A percentile compares a stretch with the other conserved stretches of the same genome.
Conservation (phyloP, 2,797 vertebrate species). For the Phaenicophaeus curvirostris region DNA sequence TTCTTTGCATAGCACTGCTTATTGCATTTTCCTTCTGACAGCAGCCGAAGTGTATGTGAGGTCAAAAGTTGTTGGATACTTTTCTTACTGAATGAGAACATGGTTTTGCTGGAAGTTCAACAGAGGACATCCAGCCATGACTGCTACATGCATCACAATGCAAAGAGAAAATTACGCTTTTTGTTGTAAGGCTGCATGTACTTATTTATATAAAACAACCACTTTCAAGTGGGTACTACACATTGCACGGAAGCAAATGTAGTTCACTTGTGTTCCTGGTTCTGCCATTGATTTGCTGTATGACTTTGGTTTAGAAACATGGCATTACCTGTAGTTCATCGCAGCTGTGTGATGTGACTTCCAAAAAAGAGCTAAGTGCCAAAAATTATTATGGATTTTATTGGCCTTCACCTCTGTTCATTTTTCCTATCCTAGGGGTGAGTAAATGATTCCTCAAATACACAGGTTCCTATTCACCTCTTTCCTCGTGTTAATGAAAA, state of each 20-base stretch:
- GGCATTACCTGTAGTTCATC: conserved; percentile 6
- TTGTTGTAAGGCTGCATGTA: not conserved
- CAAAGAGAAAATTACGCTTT: not conserved
- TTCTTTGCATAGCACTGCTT: conserved; percentile 23
- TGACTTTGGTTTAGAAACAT: not conserved
- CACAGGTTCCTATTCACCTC: not conserved
- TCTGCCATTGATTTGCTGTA: not conserved
- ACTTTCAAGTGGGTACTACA: not conserved
- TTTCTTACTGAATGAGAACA: not conserved
- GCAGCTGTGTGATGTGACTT: conserved; percentile 26
- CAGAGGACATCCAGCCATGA: not conserved
- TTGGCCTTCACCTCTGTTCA: conserved; percentile 18
- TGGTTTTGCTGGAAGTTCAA: conserved; percentile 7
- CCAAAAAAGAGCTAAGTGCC: not conserved
- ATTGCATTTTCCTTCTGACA: conserved; percentile 35
- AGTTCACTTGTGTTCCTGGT: not conserved
- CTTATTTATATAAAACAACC: not conserved
- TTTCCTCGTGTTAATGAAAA: conserved; percentile 31
- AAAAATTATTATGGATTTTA: conserved; percentile 32
- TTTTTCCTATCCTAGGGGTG: conserved; percentile 13
- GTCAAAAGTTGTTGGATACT: not conserved
- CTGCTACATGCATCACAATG: not conserved
- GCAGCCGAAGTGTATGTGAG: not conserved
- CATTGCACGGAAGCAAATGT: rapidly evolving
- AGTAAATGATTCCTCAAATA: conserved; percentile 14